A percentile compares a stretch with the other conserved stretches of the same genome.
Conservation (phyloP, 2,113 vertebrate species). For the Ophthalmolycus amberensis region DNA sequence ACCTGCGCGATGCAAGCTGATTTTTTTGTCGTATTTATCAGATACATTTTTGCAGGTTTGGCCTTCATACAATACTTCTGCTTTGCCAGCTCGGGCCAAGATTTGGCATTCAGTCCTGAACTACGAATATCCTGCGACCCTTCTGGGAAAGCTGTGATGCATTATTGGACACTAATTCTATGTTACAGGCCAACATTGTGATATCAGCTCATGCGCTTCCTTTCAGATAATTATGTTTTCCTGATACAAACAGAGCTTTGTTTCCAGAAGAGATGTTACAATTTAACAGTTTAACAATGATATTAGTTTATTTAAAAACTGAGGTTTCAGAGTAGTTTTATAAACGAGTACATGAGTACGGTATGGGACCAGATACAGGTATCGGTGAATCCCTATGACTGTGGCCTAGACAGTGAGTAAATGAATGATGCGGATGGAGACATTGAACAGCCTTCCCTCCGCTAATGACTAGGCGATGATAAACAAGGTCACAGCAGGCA, state of each 20-base stretch:
- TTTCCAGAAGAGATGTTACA: neutral
- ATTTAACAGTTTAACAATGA: neutral
- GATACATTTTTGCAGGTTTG: neutral
- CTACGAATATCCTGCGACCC: neutral
- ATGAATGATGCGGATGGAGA: constrained; percentile 11
- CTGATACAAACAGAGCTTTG: neutral
- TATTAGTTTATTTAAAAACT: neutral
- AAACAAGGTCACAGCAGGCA: constrained; percentile 1
- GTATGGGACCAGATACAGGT: neutral
- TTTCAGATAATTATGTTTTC: neutral
- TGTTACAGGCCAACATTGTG: neutral
- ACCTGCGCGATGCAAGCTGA: neutral
- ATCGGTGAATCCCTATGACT: neutral
- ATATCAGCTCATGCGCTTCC: neutral
- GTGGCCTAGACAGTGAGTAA: neutral
- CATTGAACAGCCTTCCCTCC: neutral
- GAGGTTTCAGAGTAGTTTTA: neutral
- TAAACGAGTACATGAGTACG: too few species aligned
- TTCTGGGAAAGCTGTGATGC: neutral
- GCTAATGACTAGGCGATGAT: constrained; percentile 43
- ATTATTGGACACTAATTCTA: neutral
- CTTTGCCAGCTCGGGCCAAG: too few species aligned
- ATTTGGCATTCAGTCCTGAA: neutral
- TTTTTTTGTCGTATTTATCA: neutral
- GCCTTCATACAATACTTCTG: neutral